These are phyloP conservation scores for Petrocephalus sullivani DNA, from an alignment of 2,797 vertebrate species.

Conservation along the genomic window DNA sequence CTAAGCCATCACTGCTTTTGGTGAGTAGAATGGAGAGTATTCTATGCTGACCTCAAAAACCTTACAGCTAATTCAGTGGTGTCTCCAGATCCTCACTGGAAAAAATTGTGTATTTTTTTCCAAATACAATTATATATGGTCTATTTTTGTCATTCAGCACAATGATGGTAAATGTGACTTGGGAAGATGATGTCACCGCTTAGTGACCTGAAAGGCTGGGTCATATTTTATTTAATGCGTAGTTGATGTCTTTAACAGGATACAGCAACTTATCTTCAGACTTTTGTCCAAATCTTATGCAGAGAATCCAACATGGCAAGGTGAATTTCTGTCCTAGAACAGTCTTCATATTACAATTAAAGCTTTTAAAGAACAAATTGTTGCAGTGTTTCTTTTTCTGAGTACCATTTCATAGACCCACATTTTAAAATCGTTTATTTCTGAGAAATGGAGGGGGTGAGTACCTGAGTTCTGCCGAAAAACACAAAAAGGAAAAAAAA, in stretches of 20 bases:
- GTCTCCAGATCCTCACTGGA: not conserved
- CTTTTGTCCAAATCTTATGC: not conserved
- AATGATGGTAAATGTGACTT: not conserved
- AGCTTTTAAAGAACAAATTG: not conserved
- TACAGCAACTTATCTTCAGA: not conserved
- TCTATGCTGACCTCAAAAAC: not conserved
- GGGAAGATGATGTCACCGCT: not conserved
- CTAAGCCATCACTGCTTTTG: not conserved
- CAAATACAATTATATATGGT: not conserved
- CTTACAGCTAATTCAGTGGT: not conserved
- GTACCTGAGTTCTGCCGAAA: not conserved
- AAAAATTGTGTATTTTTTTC: not conserved
- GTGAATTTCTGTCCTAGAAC: not conserved
- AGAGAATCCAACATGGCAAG: not conserved
- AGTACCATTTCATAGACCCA: not conserved
- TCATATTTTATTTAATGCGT: not conserved
- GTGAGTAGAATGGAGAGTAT: not conserved
- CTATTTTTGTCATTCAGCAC: not conserved
- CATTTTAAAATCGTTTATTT: not conserved
- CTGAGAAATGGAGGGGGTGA: not conserved
- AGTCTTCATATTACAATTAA: constrained; percentile 2
- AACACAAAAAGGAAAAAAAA: too few species aligned
- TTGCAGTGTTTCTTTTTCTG: not conserved
- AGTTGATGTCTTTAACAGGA: not conserved
- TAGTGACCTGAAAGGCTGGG: too few species aligned